Evolutionary conservation across 1,140 invertebrate species (phyloP), one percentile per base, ranked within the genome.

Genomic region (Dinoponera quadriceps): DNA sequence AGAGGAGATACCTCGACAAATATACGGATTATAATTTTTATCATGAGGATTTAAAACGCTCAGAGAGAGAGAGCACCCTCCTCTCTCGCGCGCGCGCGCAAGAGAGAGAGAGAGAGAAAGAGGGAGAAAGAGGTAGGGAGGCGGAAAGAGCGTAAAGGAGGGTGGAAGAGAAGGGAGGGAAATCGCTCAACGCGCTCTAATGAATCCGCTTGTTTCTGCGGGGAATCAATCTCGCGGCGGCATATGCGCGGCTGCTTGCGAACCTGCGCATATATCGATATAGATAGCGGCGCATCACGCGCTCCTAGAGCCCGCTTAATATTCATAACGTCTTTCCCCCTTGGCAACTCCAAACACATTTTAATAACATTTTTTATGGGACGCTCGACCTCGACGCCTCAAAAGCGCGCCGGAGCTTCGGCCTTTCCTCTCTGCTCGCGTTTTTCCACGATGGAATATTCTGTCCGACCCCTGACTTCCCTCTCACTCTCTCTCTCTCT

Each of bases 321-420:
- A 91, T 91, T 90, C 89, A 91, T 90, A 86, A 90, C 83, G 86
- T 90, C 77, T 88, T 84, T 59, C 49, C 27, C 57, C 22, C 54
- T 27, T 55, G 59, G 68, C 62, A 82, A 82, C 66, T 85, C 54
- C 83, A 89, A 91, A 88, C 78, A 82, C 82, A 87, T 89, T 91
- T 91, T 90, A 91, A 90, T 90, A 89, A 88, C 81, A 73, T 85
- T 88, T 83, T 88, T 87, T 85, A 87, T 75, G 71, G 22, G 29
- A 25, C 59, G 57, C 55, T 66, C 65, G 72, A 66, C 48, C 85
- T 33, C 54, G 51, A 59, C 85, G 57, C 82, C 59, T 87, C 74
- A 87, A 84, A 87, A 88, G 86, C 82, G 86, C 82, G 48, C 59
- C 74, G 22, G 16, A 68, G 63, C 72, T 54, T 62, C 55, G 51